These are phyloP conservation scores for Neotragus pygmaeus DNA, from an alignment of 2,113 vertebrate genomes.

Conservation along the genomic window DNA sequence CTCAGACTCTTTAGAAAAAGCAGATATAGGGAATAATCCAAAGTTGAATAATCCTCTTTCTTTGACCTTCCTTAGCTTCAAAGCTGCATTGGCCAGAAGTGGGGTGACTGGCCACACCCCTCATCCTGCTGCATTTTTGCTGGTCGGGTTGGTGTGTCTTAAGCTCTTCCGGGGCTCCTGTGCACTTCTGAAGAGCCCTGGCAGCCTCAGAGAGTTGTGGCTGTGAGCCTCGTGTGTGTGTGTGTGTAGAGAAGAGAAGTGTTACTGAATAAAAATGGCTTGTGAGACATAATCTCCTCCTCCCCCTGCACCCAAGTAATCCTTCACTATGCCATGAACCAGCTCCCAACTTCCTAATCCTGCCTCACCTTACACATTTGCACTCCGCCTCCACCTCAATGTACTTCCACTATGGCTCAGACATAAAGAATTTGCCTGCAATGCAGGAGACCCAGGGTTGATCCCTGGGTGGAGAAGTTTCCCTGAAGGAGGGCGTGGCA, in stretches of 20 bases:
- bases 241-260: neutral
- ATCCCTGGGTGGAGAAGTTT: neutral
- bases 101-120: neutral
- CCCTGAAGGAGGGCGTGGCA: neutral
- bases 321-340: neutral
- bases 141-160: neutral
- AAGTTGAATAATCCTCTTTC: neutral
- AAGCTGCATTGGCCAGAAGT: neutral
- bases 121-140: neutral
- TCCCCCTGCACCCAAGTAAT: neutral
- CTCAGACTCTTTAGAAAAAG: neutral
- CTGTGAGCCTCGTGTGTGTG: neutral
- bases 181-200: rapidly evolving
- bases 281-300: neutral
- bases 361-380: neutral
- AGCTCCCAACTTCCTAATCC: neutral
- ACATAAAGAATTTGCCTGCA: neutral
- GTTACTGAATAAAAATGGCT: neutral
- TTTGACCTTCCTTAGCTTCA: neutral
- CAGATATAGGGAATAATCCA: neutral
- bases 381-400: neutral
- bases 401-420: neutral
- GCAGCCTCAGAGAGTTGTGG: neutral
- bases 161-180: neutral
- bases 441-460: neutral